Conservation (phyloP, 30 jellyfish, hydroid and myxozoan genomes). For the Turritopsis rubra region DNA sequence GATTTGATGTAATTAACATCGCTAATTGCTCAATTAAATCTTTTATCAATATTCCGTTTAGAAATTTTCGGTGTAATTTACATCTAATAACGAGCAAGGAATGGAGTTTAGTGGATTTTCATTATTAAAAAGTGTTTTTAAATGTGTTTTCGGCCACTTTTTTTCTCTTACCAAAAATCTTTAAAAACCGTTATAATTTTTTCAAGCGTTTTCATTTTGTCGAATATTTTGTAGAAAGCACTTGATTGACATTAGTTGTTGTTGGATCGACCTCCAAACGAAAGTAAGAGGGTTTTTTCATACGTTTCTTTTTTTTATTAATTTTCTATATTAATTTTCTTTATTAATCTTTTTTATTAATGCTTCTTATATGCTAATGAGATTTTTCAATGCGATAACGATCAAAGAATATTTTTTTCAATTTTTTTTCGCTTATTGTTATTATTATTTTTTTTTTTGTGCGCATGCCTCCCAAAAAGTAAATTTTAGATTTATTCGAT, state of each 20-base stretch:
- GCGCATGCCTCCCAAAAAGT: neutral
- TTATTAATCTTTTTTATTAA: no score
- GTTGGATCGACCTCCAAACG: neutral
- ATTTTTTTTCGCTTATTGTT: neutral
- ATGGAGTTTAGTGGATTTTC: neutral
- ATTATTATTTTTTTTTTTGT: no score
- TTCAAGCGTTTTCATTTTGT: neutral
- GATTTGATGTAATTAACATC: neutral
- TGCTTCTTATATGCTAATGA: neutral
- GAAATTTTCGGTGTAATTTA: conserved; percentile 2
- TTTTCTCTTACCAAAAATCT: neutral
- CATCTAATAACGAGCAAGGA: neutral
- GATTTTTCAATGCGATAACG: neutral
- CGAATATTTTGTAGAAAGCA: neutral
- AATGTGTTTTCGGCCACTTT: neutral
- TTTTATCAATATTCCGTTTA: conserved; percentile 4
- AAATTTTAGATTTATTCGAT: neutral
- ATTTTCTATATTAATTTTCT: no score
- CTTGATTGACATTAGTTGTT: neutral
- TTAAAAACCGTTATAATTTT: neutral
- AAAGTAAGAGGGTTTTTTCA: neutral
- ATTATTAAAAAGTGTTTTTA: neutral
- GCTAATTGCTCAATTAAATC: neutral
- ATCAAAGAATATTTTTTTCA: neutral
- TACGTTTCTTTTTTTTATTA: no score